Base-by-base conservation (phyloP, 1,140 invertebrate species). In the Psix sp. region DNA sequence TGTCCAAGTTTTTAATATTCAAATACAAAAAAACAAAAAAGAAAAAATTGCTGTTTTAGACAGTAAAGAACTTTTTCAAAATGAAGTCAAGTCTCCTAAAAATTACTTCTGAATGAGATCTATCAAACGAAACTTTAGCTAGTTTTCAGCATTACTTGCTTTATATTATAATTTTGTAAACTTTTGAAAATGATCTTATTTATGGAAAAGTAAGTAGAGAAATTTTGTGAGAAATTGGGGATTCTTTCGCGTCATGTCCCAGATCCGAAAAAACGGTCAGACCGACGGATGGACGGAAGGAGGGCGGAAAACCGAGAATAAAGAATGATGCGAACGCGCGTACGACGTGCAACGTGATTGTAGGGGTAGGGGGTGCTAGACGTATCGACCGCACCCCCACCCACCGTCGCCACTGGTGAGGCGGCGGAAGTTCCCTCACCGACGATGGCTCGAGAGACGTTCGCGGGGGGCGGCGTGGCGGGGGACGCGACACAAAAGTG, bases 341-440 rank as follows among this genome's bases (percentile, higher is more conserved):
- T 43, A 59, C 38, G 29, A 35, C 63, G 51, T 29, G 63, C 45
- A 62, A 46, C 48, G 52, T 54, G 68, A 42, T 48, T 72, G 52
- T 46, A 63, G 70, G 65, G 46, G 71, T 59, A 59, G 74, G 77
- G 77, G 72, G 71, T 59, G 76, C 78, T 83, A 84, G 82, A 83
- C 81, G 77, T 84, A 84, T 84, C 83, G 82, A 83, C 80, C 82
- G 74, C 63, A 57, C 46, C 60, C 56, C 60, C 72, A 62, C 74
- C 74, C 65, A 57, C 68, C 66, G 67, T 46, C 39, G 59, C 70
- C 57, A 63, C 72, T 66, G 73, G 73, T 72, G 73, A 77, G 48
- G 51, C 74, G 76, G 70, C 73, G 68, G 76, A 62, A 63, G 40
- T 46, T 73, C 13, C 48, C 60, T 60, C 70, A 60, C 60, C 46